Conservation (phyloP, 2,888 invertebrate species). For the Microplitis manilae region DNA sequence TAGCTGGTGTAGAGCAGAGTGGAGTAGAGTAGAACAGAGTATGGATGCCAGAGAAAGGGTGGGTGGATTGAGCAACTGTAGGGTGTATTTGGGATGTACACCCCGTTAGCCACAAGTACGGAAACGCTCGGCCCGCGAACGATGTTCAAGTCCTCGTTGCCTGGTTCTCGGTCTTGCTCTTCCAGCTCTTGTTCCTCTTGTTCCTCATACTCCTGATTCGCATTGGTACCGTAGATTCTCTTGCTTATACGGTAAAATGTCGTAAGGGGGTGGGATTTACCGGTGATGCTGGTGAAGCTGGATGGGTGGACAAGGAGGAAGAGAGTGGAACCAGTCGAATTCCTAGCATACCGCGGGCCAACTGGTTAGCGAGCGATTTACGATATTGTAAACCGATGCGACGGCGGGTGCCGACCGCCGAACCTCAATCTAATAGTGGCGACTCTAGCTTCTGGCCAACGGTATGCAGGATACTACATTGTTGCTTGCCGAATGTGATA, state of each 20-base stretch:
- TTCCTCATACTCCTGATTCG: conserved; percentile 44
- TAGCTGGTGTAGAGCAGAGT: not conserved
- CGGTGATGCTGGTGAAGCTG: not conserved
- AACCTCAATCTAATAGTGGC: conserved; percentile 68
- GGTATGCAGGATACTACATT: conserved; percentile 56
- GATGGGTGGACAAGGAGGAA: conserved; percentile 36
- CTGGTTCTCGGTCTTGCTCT: conserved; percentile 37
- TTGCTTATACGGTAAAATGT: conserved; percentile 33
- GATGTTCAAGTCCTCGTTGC: conserved; percentile 53
- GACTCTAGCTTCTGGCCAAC: conserved; percentile 60
- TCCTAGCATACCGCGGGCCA: conserved; percentile 68
- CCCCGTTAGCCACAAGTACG: conserved; percentile 54
- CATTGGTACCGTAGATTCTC: conserved; percentile 33
- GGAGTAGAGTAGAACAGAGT: not conserved
- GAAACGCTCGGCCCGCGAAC: conserved; percentile 58
- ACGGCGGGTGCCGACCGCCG: conserved; percentile 62
- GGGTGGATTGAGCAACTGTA: conserved; percentile 33
- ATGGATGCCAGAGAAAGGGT: conserved; percentile 15
- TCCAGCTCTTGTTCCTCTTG: conserved; percentile 42
- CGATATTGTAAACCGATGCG: conserved; percentile 71
- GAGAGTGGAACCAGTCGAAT: conserved; percentile 61
- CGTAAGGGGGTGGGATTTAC: conserved; percentile 31
- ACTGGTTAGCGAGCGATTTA: conserved; percentile 71
- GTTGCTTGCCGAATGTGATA: conserved; percentile 50
- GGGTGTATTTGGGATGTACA: conserved; percentile 50